Evolutionary conservation across 2,797 vertebrate species (phyloP).

Genomic region (Sylvia borin): DNA sequence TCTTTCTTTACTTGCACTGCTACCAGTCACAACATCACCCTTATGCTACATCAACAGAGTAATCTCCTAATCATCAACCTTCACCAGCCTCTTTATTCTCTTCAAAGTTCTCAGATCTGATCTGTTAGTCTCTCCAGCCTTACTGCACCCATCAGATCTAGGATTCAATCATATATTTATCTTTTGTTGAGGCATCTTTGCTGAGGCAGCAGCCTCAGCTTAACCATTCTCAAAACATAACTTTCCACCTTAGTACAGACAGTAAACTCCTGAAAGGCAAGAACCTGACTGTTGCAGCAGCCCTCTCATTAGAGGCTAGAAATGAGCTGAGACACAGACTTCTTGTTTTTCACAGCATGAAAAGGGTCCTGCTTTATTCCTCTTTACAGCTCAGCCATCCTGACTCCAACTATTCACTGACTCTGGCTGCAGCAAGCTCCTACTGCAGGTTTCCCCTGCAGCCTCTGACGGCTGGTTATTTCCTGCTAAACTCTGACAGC

Average conservation of each 20-base stretch:
- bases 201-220: neutral
- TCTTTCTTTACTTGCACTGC: neutral
- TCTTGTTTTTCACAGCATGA: neutral
- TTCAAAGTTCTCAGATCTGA: neutral
- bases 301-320: neutral
- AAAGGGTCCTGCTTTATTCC: neutral
- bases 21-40: fast-evolving
- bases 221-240: neutral
- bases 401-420: neutral
- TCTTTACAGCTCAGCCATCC: neutral
- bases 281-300: neutral
- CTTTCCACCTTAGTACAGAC: fast-evolving
- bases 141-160: neutral
- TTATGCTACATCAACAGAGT: neutral
- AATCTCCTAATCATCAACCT: neutral
- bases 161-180: neutral
- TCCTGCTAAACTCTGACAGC: too few relatives aligned
- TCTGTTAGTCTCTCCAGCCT: neutral
- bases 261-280: neutral
- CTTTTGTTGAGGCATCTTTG: neutral
- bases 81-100: neutral
- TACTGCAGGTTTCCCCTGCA: too few relatives aligned
- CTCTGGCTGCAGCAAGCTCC: too few relatives aligned
- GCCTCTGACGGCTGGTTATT: too few relatives aligned
- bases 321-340: neutral